Conservation (phyloP, 2,888 invertebrate genomes). For the Aleiodes leptofemur region DNA sequence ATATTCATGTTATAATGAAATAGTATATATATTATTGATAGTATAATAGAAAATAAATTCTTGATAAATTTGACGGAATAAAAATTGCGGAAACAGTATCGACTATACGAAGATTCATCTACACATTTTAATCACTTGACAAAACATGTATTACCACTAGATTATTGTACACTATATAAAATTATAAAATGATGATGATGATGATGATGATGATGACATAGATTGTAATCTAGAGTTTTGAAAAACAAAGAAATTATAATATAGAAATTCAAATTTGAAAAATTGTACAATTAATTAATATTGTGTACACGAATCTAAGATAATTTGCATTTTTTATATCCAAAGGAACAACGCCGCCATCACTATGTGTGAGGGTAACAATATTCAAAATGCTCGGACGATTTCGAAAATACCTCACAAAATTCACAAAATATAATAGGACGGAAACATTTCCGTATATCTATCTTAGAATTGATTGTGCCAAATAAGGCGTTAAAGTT, state of each 20-base stretch:
- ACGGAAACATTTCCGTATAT: too few species aligned
- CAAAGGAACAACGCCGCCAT: neutral
- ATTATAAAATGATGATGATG: conserved; percentile 4
- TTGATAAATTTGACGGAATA: neutral
- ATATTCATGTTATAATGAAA: neutral
- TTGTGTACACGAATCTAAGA: neutral
- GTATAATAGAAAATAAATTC: neutral
- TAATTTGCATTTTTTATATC: too few species aligned
- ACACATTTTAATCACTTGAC: neutral
- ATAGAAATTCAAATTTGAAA: neutral
- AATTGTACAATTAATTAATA: conserved; percentile 10
- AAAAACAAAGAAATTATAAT: neutral
- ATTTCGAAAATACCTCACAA: too few species aligned
- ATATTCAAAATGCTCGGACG: neutral
- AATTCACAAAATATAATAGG: too few species aligned
- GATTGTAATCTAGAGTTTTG: conserved; percentile 1
- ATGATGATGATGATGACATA: conserved; percentile 4
- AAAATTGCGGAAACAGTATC: conserved; percentile 5
- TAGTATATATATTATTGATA: conserved; percentile 8
- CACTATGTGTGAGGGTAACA: conserved; percentile 8
- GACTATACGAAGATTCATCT: conserved; percentile 1
- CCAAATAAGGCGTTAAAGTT: too few species aligned
- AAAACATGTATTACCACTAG: conserved; percentile 17
- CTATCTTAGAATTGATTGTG: too few species aligned
- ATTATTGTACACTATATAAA: conserved; percentile 16